Conservation (phyloP, 2,113 vertebrate genomes). For the Glaucidium brasilianum region DNA sequence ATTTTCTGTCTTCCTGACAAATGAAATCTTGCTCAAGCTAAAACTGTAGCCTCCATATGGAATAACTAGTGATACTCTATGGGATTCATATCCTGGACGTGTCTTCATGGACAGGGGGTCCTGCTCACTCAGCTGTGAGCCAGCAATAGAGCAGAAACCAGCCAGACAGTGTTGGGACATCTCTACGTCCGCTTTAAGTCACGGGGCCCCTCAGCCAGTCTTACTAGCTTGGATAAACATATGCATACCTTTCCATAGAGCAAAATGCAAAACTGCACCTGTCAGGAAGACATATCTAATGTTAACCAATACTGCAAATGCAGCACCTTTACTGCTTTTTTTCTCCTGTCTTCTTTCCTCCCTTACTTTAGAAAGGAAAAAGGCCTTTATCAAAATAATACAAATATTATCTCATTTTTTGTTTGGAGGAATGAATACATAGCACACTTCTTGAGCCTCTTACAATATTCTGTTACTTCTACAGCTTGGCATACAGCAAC, state of each 20-base stretch:
- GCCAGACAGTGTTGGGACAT: not conserved
- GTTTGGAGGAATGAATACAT: not conserved
- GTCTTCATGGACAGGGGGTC: not conserved
- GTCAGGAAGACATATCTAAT: not conserved
- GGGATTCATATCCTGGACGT: not conserved
- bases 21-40: not conserved
- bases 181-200: not conserved
- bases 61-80: not conserved
- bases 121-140: not conserved
- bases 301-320: not conserved
- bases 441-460: not conserved
- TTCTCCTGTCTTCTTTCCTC: not conserved
- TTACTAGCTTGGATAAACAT: not conserved
- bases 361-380: not conserved
- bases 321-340: not conserved
- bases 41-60: not conserved
- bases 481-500: constrained; percentile 82
- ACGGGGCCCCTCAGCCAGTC: not conserved
- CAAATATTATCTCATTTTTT: not conserved
- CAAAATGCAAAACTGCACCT: not conserved
- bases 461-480: constrained; percentile 3
- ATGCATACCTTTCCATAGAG: not conserved
- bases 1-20: not conserved
- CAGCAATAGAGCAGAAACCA: not conserved
- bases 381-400: not conserved